Evolutionary conservation across 2,113 vertebrate species (phyloP).

Genomic region (Elanus axillaris): DNA sequence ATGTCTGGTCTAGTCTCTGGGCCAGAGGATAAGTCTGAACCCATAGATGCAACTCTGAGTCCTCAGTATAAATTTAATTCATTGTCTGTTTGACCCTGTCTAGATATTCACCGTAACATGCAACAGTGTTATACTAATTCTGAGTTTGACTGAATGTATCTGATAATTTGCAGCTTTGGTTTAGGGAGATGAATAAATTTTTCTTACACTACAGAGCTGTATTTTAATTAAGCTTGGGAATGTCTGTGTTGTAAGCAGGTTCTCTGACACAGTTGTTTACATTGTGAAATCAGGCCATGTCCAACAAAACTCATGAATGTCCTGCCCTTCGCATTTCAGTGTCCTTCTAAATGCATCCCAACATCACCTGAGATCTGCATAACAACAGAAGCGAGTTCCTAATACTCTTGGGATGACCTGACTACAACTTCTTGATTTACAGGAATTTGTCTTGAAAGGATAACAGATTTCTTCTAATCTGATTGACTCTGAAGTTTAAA

Average conservation of each 20-base stretch:
- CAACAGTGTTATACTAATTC: background rate
- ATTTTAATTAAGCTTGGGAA: background rate
- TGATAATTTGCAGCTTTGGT: background rate
- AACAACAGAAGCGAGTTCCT: background rate
- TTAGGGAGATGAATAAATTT: background rate
- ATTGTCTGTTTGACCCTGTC: background rate
- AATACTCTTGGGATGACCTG: background rate
- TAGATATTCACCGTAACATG: background rate
- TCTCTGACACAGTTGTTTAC: background rate
- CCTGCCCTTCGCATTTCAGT: background rate
- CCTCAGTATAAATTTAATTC: background rate
- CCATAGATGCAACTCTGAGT: background rate
- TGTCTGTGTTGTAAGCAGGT: background rate
- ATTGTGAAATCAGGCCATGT: background rate
- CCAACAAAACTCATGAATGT: background rate
- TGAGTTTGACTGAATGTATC: background rate
- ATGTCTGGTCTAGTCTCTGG: background rate
- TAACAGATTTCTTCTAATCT: background rate
- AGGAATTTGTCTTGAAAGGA: background rate
- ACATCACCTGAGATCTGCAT: background rate
- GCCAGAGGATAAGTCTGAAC: background rate
- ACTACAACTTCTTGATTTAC: background rate
- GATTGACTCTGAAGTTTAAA: slow-evolving; percentile 42
- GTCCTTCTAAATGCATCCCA: background rate
- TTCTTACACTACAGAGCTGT: background rate